phyloP scores from a whole-genome alignment of 1,140 invertebrate species.

The Cydia strobilella region DNA sequence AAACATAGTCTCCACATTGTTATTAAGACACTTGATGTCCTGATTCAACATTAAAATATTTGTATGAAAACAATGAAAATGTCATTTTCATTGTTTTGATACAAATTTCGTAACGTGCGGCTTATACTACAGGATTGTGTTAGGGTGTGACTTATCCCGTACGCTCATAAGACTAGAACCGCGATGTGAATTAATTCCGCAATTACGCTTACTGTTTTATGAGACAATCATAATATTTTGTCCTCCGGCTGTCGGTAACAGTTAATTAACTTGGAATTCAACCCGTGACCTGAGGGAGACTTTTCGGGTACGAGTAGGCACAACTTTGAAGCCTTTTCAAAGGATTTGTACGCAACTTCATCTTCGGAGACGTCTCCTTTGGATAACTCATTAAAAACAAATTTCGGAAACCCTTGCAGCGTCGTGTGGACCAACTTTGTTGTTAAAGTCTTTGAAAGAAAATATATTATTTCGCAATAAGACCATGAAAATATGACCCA shows the following conservation, averaged over 20 bases:
- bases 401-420: slow-evolving; percentile 33
- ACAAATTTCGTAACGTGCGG: no score
- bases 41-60: no score
- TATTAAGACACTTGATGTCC: no score
- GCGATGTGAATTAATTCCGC: no score
- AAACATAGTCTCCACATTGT: no score
- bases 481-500: background rate
- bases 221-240: no score
- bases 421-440: slow-evolving; percentile 17
- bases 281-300: background rate
- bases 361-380: slow-evolving; percentile 23
- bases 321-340: slow-evolving; percentile 29
- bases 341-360: slow-evolving; percentile 30
- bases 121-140: no score
- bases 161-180: no score
- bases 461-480: slow-evolving; percentile 14
- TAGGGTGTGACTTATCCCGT: no score
- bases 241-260: slow-evolving; percentile 25
- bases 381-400: slow-evolving; percentile 36
- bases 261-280: slow-evolving; percentile 32
- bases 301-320: background rate
- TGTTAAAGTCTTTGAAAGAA: background rate
- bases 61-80: no score
- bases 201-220: no score
- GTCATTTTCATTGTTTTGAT: no score